Conservation (phyloP, 2,888 invertebrate genomes). For the Pediacus dermestoides region DNA sequence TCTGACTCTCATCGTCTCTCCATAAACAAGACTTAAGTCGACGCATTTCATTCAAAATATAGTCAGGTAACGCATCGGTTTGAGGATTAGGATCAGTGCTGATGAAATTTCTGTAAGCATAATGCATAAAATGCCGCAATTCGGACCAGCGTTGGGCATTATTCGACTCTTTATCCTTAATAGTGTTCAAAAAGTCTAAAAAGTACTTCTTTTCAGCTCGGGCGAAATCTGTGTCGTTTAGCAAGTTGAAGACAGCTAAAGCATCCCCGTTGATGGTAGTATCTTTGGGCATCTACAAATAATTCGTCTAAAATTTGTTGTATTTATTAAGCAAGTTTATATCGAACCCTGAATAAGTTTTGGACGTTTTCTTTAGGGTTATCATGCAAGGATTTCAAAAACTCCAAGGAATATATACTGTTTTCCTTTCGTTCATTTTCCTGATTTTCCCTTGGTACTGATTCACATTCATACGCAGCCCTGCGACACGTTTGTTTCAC, state of each 20-base stretch:
- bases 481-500: constrained; percentile 35
- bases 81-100: constrained; percentile 37
- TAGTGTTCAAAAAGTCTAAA: constrained; percentile 35
- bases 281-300: too few species aligned
- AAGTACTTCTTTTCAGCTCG: background rate
- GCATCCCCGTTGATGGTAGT: too few species aligned
- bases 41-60: constrained; percentile 40
- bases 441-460: constrained; percentile 32
- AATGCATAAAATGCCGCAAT: constrained; percentile 44
- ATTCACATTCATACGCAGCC: constrained; percentile 36
- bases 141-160: constrained; percentile 40
- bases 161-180: constrained; percentile 35
- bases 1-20: constrained; percentile 49
- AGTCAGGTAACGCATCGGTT: constrained; percentile 36
- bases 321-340: background rate
- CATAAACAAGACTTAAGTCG: constrained; percentile 40
- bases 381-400: constrained; percentile 36
- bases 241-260: constrained; percentile 1
- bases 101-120: constrained; percentile 43
- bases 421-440: constrained; percentile 28
- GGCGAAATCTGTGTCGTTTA: constrained; percentile 5
- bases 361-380: constrained; percentile 34
- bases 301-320: too few species aligned
- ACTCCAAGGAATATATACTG: constrained; percentile 37
- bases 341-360: constrained; percentile 32